Evolutionary conservation across 64 coral and sea anemone species (phyloP).

Genomic region (Stichodactyla mertensii): DNA sequence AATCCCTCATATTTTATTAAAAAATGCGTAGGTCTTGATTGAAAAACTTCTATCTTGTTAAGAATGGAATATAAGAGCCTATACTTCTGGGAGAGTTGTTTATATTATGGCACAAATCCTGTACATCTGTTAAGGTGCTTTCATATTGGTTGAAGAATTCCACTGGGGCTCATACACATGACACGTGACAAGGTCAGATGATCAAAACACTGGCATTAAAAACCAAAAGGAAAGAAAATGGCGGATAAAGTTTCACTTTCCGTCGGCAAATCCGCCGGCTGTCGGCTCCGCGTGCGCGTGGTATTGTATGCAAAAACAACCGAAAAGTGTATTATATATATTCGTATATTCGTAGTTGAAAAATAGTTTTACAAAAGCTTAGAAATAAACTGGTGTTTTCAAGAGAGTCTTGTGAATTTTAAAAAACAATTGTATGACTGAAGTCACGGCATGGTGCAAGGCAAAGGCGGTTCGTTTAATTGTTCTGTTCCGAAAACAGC

Average conservation of each 20-base stretch:
- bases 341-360: not conserved
- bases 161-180: not conserved
- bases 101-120: not conserved
- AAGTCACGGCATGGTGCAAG: not conserved
- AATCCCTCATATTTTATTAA: not conserved
- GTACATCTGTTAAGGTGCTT: not conserved
- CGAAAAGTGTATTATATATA: not conserved
- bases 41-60: not conserved
- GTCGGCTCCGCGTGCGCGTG: not conserved
- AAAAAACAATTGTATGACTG: not conserved
- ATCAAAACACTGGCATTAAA: not conserved
- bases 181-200: constrained; percentile 8
- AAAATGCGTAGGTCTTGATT: not conserved
- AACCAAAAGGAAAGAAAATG: not conserved
- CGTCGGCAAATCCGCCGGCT: not conserved
- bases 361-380: not conserved
- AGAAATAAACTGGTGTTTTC: not conserved
- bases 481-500: not conserved
- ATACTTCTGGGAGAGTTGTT: not conserved
- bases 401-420: not conserved
- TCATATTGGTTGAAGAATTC: not conserved
- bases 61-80: not conserved
- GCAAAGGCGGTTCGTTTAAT: not conserved
- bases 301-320: not conserved
- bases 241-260: not conserved